Conservation (phyloP, 1,140 invertebrate genomes). For the Heliconius nattereri region DNA sequence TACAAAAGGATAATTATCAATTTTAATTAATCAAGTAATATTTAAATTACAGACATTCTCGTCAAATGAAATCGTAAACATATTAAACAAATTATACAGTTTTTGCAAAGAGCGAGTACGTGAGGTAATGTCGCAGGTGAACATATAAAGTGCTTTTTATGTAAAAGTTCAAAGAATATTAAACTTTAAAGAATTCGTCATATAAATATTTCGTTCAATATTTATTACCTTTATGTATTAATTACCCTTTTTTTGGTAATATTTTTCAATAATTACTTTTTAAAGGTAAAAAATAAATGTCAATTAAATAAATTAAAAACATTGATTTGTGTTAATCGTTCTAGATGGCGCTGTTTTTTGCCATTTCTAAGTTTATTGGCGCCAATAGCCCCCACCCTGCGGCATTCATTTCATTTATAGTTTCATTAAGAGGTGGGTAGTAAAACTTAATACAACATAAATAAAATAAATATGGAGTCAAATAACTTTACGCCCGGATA, state of each 20-base stretch:
- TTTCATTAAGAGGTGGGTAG: no score
- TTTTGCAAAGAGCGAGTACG: conserved; percentile 30
- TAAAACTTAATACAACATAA: no score
- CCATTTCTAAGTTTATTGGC: background rate
- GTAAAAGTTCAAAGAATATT: background rate
- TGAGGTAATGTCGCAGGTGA: conserved; percentile 57
- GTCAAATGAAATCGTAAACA: conserved; percentile 2
- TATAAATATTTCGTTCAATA: background rate
- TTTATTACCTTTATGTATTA: background rate
- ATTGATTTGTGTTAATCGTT: background rate
- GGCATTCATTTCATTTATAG: no score
- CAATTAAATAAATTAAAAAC: background rate
- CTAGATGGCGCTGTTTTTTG: background rate
- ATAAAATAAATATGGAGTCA: no score
- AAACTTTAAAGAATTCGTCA: background rate
- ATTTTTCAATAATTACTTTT: background rate
- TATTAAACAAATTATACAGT: background rate
- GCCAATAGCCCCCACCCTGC: background rate
- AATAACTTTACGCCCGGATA: background rate
- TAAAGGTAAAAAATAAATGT: background rate
- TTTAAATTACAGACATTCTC: background rate
- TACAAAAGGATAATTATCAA: background rate
- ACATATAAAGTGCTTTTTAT: conserved; percentile 6
- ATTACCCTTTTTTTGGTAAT: background rate
- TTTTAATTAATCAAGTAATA: background rate